Percentiles rank a stretch among this genome's conserved stretches.
phyloP scores from a whole-genome alignment of 2,113 vertebrate species.

The Sminthopsis crassicaudata region DNA sequence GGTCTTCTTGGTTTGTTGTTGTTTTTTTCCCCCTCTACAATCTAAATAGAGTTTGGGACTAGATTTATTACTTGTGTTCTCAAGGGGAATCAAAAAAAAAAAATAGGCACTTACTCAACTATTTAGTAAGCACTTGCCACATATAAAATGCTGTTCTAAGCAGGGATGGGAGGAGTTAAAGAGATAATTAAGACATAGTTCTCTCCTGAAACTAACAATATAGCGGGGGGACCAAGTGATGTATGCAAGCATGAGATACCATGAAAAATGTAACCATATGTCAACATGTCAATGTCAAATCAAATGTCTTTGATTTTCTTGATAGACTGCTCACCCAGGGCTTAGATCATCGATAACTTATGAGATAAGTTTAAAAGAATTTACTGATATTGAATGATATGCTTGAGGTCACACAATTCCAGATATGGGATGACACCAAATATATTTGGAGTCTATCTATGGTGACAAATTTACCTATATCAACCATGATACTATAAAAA shows the following conservation, averaged over 20 bases:
- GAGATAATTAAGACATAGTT: not conserved
- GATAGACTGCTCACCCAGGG: not conserved
- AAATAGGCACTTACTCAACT: not conserved
- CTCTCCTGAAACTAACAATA: not conserved
- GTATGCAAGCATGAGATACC: not conserved
- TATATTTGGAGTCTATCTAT: not conserved
- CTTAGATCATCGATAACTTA: not conserved
- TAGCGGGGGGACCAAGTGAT: not conserved
- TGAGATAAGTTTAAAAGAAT: not conserved
- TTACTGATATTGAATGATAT: not conserved
- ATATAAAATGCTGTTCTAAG: not conserved
- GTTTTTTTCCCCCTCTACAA: not conserved
- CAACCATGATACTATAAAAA: not conserved
- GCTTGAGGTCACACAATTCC: not conserved
- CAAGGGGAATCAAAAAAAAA: not conserved
- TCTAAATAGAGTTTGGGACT: not conserved
- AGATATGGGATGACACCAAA: not conserved
- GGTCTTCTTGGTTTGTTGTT: not conserved
- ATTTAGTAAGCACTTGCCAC: not conserved
- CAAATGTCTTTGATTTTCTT: not conserved
- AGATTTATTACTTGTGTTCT: slow-evolving; percentile 13
- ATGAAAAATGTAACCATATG: not conserved
- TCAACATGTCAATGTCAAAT: not conserved
- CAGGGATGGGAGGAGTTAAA: not conserved
- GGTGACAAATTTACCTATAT: not conserved